phyloP scores from a whole-genome alignment of 2,113 vertebrate genomes.

The Cranoglanis bouderius region DNA sequence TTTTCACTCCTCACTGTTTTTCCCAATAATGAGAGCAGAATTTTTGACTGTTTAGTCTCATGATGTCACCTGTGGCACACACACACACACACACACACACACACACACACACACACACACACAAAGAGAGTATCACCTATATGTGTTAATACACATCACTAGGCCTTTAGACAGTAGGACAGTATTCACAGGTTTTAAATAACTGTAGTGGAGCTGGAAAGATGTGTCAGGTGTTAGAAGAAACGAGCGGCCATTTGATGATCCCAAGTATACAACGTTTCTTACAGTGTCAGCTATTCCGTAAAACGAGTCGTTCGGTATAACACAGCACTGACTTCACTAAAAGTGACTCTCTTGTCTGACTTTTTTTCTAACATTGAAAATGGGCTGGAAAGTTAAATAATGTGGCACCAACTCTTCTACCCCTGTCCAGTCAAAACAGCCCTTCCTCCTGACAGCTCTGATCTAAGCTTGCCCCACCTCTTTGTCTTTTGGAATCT shows the following conservation, averaged over 20 bases:
- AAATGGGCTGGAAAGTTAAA: constrained; percentile 17
- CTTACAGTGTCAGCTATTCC: constrained; percentile 8
- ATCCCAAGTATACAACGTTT: neutral
- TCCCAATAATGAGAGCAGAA: neutral
- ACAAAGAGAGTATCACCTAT: too few relatives aligned
- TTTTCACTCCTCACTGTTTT: neutral
- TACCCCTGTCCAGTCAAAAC: neutral
- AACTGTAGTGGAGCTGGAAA: neutral
- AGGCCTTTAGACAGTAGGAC: neutral
- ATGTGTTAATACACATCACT: neutral
- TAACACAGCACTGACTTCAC: constrained; percentile 15
- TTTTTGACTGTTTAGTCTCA: neutral
- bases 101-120: neutral
- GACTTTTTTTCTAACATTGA: neutral
- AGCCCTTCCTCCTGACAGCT: neutral
- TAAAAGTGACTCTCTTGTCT: neutral
- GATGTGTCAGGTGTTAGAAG: neutral
- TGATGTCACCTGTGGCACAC: neutral
- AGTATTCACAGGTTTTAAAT: neutral
- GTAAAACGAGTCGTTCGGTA: neutral
- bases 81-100: neutral
- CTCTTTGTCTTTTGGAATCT: constrained; percentile 6
- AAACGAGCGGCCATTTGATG: neutral
- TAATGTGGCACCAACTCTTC: constrained; percentile 1
- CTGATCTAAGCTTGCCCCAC: neutral